Percentiles rank a stretch among this genome's conserved stretches.
These are phyloP conservation scores for Arremon aurantiirostris DNA, from an alignment of 2,797 vertebrate genomes.

Conservation along the genomic window DNA sequence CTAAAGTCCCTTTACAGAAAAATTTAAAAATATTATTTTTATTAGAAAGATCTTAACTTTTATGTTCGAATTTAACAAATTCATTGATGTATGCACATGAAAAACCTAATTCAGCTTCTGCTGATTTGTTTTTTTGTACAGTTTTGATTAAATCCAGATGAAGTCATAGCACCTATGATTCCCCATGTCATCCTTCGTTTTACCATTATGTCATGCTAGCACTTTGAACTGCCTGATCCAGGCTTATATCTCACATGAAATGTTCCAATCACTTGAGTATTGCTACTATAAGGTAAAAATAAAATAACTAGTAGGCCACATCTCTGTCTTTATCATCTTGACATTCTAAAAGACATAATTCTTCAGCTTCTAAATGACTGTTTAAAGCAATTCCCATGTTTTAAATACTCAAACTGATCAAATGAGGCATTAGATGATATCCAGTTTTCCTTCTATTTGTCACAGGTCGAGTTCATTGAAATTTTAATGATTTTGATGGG, in stretches of 20 bases:
- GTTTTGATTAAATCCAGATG: neutral
- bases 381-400: neutral
- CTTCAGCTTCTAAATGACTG: neutral
- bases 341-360: neutral
- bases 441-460: neutral
- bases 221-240: neutral
- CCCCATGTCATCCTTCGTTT: neutral
- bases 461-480: neutral
- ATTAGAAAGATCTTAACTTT: neutral
- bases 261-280: neutral
- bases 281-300: neutral
- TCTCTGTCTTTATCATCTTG: neutral
- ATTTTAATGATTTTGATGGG: neutral
- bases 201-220: neutral
- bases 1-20: neutral
- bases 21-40: neutral
- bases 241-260: fast-evolving
- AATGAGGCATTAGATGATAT: neutral
- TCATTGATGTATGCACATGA: neutral
- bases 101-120: neutral
- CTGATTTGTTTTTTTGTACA: neutral
- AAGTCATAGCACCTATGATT: neutral
- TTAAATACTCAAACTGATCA: neutral
- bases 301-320: neutral
- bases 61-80: neutral